These are phyloP conservation scores for Hyles lineata DNA, from an alignment of 2,888 invertebrate species.

Conservation along the genomic window DNA sequence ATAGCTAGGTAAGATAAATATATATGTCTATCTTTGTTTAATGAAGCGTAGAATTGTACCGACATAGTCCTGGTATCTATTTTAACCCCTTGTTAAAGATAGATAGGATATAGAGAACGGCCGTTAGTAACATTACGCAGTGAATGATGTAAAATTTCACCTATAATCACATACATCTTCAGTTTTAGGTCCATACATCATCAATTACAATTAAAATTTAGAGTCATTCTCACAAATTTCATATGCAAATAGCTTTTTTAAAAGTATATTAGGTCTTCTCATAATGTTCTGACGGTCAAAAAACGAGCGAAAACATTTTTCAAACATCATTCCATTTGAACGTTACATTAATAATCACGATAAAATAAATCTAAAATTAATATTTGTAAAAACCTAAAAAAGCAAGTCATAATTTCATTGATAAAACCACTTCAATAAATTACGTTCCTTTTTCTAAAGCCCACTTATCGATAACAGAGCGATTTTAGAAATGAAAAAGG, in stretches of 20 bases:
- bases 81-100: no score
- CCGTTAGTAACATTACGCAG: not conserved
- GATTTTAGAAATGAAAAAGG: not conserved
- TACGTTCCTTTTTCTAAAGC: slow-evolving; percentile 14
- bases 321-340: not conserved
- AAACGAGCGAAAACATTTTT: not conserved
- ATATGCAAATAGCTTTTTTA: not conserved
- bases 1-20: no score
- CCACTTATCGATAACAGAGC: not conserved
- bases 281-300: not conserved
- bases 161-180: no score
- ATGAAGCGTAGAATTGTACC: no score
- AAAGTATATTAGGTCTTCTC: not conserved
- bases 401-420: slow-evolving; percentile 9
- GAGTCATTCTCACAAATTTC: not conserved
- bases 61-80: no score
- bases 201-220: not conserved
- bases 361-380: slow-evolving; percentile 5
- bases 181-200: no score
- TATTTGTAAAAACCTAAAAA: not conserved
- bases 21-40: no score
- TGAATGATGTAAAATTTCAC: no score
- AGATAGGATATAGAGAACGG: no score
- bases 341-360: not conserved
- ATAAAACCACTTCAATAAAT: slow-evolving; percentile 17